A percentile compares a stretch with the other conserved stretches of the same genome.
Conservation (phyloP, 92 coral and sea anemone species). For the Paramuricea clavata region DNA sequence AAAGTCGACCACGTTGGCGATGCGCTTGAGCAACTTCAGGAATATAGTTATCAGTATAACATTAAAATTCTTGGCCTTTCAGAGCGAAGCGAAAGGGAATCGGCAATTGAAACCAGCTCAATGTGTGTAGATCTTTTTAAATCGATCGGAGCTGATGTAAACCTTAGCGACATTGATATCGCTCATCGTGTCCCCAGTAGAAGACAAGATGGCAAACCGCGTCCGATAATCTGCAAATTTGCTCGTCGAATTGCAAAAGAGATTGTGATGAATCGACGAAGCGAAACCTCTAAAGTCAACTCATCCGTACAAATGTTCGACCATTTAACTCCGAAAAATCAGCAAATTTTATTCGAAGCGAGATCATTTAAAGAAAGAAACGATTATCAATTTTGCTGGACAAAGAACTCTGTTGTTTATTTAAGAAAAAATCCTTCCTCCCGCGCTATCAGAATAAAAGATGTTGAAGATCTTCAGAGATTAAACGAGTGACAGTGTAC, state of each 20-base stretch:
- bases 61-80: slow-evolving; percentile 50
- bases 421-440: slow-evolving; percentile 52
- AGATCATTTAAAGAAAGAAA: slow-evolving; percentile 43
- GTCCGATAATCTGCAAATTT: slow-evolving; percentile 56
- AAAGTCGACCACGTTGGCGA: slow-evolving; percentile 53
- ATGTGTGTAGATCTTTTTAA: slow-evolving; percentile 56
- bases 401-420: slow-evolving; percentile 44
- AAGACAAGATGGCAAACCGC: slow-evolving; percentile 40
- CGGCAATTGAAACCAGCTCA: slow-evolving; percentile 56
- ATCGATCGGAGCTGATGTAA: slow-evolving; percentile 50
- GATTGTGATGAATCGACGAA: slow-evolving; percentile 37
- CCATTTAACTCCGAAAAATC: slow-evolving; percentile 12
- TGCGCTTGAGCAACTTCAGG: slow-evolving; percentile 42
- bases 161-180: slow-evolving; percentile 37
- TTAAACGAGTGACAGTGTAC: no score
- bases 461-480: not conserved
- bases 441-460: slow-evolving; percentile 44
- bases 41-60: slow-evolving; percentile 57
- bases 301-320: slow-evolving; percentile 1
- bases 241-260: slow-evolving; percentile 58
- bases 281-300: slow-evolving; percentile 2
- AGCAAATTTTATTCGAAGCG: not conserved
- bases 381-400: slow-evolving; percentile 57
- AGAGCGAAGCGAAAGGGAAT: slow-evolving; percentile 25
- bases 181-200: slow-evolving; percentile 48